Base-by-base conservation (phyloP, 1,140 invertebrate species). In the Lepidurus apus region DNA sequence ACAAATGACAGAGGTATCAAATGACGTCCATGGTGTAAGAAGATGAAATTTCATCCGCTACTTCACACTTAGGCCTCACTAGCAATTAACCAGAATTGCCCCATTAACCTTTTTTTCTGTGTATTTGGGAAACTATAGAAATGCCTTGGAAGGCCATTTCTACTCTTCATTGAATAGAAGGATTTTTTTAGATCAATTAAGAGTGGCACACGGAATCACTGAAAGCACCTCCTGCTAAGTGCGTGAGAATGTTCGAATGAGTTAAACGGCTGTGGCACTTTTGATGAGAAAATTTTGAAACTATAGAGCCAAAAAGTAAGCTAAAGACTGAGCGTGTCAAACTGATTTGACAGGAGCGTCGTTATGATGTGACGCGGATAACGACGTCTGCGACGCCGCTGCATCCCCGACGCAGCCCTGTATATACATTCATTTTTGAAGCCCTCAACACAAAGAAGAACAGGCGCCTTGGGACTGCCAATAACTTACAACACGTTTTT, bases 1-100 rank as follows among this genome's bases (percentile, higher is more conserved):
- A 65, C 53, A 65, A 65, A 65, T 65, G 53, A 65, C 53, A 65
- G 53, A 65, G 53, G 53, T 65, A 65, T 65, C 53, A 65, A 65
- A 65, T 65, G 53, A 65, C 53, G 53, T 13, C 21, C 53, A 65
- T 65, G 53, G 53, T 65, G 53, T 65, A 65, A 65, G 53, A 65
- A 65, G 53, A 65, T 65, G 53, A n/a, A 65, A 65, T 65, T 65
- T 65, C 53, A 65, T 65, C 53, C 53, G 21, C 53, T 65, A 65
- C 53, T 65, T 65, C 53, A 65, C 53, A 65, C 53, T 65, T 65
- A 65, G 53, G 53, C 53, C 53, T 65, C 53, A 65, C 53, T 65
- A 65, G 53, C 53, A 65, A 65, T 65, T 65, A 65, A 65, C 53
- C 53, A 65, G 53, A 65, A 65, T 65, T 65, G 53, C 53, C 53